Percentiles rank a stretch among this genome's conserved stretches.
These are phyloP conservation scores for Cercocebus atys DNA, from an alignment of 2,113 vertebrate species.

Conservation along the genomic window DNA sequence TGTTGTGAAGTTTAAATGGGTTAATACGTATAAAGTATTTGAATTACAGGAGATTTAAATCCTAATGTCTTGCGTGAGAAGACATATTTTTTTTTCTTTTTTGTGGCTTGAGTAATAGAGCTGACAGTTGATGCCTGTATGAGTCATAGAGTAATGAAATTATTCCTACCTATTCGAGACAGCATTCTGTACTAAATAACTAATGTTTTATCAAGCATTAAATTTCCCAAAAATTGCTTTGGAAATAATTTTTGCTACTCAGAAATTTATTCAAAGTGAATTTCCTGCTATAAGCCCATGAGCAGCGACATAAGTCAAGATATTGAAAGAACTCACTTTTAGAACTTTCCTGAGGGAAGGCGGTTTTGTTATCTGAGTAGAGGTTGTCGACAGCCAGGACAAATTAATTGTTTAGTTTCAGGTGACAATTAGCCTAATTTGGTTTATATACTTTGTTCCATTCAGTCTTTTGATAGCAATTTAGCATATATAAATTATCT, in stretches of 20 bases:
- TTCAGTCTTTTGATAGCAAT: background rate
- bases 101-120: background rate
- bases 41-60: background rate
- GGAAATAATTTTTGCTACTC: background rate
- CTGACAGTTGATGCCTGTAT: background rate
- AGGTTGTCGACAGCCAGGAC: background rate
- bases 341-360: background rate
- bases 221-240: background rate
- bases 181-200: background rate
- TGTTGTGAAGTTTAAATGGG: background rate
- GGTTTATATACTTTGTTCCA: background rate
- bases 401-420: background rate
- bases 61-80: background rate
- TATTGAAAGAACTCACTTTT: conserved; percentile 7
- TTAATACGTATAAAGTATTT: background rate
- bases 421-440: background rate
- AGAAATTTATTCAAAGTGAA: background rate
- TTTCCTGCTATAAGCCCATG: background rate
- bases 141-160: background rate
- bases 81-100: background rate
- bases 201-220: background rate
- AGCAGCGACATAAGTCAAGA: background rate
- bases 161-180: background rate
- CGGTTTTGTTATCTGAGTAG: background rate
- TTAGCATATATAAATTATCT: background rate